Base-by-base conservation (phyloP, 2,888 invertebrate genomes). In the Papilio elwesi region DNA sequence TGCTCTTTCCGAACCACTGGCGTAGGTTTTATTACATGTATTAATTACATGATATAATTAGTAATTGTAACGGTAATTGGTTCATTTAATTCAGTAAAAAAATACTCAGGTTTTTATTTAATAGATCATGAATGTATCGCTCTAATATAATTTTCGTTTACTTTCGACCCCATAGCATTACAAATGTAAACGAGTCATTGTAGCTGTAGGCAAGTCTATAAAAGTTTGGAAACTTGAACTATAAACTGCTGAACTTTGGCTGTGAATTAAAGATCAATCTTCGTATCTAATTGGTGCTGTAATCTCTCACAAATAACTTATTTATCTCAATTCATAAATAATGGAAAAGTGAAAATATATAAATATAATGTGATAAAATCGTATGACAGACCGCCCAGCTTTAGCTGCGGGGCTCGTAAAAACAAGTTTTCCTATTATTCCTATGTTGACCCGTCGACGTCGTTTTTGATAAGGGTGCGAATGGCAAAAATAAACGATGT, bases 401-500 rank as follows among this genome's bases (percentile, higher is more conserved):
- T 76, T 76, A 75, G 77, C 78, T 76, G 74, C 74, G 78, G 76
- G 77, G n/a, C 78, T 79, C 81, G 78, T 80, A 81, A 81, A 85
- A 87, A 89, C 85, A 90, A 90, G 87, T 91, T 90, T 88, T 81
- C 86, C 87, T 86, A 90, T 90, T 86, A 89, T 85, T 89, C 85
- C 83, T 82, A 78, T 80, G 82, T 86, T 87, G 88, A 87, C 87
- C 87, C 86, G 84, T 86, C 87, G 82, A 83, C 78, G 80, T 78
- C 81, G 82, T 80, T 83, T 73, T 86, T 90, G 90, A 91, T 90
- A 91, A 90, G 91, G 90, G 91, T 89, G 86, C 81, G 83, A 85
- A 85, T 80, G 86, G 84, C 88, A 86, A 87, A 90, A 89, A 89
- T 91, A 91, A 90, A 88, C 87, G 85, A 91, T 90, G 91, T 87